Evolutionary conservation across 2,888 invertebrate species (phyloP), one percentile per base, ranked within the genome.

Genomic region (Escarpia spicata): DNA sequence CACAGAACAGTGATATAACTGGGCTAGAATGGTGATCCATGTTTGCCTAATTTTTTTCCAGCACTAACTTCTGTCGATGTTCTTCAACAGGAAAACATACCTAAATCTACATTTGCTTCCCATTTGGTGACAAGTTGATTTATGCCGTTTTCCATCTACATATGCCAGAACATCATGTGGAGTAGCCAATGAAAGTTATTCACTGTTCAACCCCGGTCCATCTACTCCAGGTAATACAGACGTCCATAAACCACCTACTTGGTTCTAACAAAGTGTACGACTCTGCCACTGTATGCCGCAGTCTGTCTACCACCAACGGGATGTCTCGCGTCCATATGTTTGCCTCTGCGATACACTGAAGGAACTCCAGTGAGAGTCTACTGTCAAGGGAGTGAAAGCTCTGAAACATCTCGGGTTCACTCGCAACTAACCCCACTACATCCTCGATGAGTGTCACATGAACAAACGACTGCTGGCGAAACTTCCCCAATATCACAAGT

Each of bases 381-480:
- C 75, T n/a, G 75, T 75, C 26, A 26, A 75, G 75, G 26, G 75
- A 26, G 26, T 75, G 4, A 26, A 75, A n/a, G 75, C 26, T 6
- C 26, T 26, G 4, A 75, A 75, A n/a, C 0, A 26, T 26, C 19
- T 75, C 75, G 19, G 75, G 19, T 19, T 75, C n/a, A 26, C 75
- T 75, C 19, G 75, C 75, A 26, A 75, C 26, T 6, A 75, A 26
- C 75, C n/a, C 75, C 2, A 75, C 75, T 3, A 75, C 75, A 75
- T 75, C 75, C 75, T 75, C 75, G 75, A 75, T 75, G 19, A 75
- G 75, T 75, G 75, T 6, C 26, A 75, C 75, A 6, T 75, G n/a
- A n/a, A 75, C 75, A n/a, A 75, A 75, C 26, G 75, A 75, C 75
- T 75, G 75, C 75, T 75, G 75, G n/a, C 75, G 75, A 75, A 75